phyloP scores from a whole-genome alignment of 2,113 vertebrate genomes.

The Cyanoliseus patagonus region DNA sequence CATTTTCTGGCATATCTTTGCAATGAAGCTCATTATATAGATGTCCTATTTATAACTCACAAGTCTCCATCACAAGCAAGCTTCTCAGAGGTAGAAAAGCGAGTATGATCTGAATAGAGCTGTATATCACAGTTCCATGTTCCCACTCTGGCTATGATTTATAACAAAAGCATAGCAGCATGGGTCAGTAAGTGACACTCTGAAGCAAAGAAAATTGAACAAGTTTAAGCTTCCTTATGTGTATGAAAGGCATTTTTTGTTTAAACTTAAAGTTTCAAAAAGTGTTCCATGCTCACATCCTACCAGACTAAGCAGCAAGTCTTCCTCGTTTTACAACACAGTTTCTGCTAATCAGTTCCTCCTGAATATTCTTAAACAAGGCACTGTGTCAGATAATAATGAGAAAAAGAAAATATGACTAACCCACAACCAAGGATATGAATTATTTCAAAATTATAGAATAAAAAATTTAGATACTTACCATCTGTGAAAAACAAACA shows the following conservation, averaged over 20 bases:
- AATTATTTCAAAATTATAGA: background rate
- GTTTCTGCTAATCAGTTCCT: background rate
- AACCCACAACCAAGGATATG: background rate
- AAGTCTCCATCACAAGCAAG: conserved; percentile 49
- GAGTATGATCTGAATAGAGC: conserved; percentile 69
- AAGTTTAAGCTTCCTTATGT: conserved; percentile 20
- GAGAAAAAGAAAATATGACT: background rate
- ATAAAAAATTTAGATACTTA: background rate
- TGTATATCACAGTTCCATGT: conserved; percentile 49
- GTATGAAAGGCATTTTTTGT: background rate
- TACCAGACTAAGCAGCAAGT: background rate
- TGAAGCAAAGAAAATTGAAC: background rate
- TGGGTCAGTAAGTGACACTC: conserved; percentile 42
- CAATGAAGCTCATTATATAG: conserved; percentile 43
- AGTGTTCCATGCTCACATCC: background rate
- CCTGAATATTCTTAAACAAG: background rate
- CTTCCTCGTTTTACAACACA: background rate
- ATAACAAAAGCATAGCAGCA: conserved; percentile 67
- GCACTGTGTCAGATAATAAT: background rate
- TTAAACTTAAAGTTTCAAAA: background rate
- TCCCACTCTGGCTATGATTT: conserved; percentile 58
- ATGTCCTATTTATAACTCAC: conserved; percentile 75
- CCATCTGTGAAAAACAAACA: background rate
- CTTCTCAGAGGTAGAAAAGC: conserved; percentile 59
- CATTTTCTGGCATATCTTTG: conserved; percentile 4